Evolutionary conservation across 2,888 invertebrate species (phyloP).

Genomic region (Galerucella calmariensis): DNA sequence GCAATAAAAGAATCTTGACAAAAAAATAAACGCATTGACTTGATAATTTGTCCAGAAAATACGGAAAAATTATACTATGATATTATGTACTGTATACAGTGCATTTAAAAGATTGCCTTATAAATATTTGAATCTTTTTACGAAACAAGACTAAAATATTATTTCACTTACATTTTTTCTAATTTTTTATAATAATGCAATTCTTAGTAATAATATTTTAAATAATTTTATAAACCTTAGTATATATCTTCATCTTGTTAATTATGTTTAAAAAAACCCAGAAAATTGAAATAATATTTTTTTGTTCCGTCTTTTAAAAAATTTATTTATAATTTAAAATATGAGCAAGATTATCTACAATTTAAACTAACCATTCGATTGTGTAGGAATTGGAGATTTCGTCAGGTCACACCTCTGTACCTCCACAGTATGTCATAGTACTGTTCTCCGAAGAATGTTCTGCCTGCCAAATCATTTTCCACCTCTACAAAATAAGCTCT

Average conservation of each 20-base stretch:
- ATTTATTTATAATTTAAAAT: constrained; percentile 5
- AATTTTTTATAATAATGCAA: too few species aligned
- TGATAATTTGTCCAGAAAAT: too few species aligned
- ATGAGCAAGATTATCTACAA: constrained; percentile 20
- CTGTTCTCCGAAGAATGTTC: constrained; percentile 64
- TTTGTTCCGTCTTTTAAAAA: neutral
- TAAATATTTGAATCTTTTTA: neutral
- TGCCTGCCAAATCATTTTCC: constrained; percentile 66
- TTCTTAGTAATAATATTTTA: too few species aligned
- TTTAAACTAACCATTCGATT: constrained; percentile 63
- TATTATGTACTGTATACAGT: neutral
- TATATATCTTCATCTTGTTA: neutral
- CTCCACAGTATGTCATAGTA: constrained; percentile 65
- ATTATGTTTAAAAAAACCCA: neutral
- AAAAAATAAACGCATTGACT: too few species aligned
- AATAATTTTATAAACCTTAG: too few species aligned
- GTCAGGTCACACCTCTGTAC: constrained; percentile 68
- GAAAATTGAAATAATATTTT: neutral
- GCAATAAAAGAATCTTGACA: too few species aligned
- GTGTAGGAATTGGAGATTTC: constrained; percentile 59
- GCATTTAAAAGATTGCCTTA: neutral
- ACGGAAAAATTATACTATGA: too few species aligned
- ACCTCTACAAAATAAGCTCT: constrained; percentile 60
- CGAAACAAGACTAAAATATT: neutral
- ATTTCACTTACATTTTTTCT: neutral